These are phyloP conservation scores for Agrochola circellaris DNA, from an alignment of 2,888 invertebrate genomes.

Conservation along the genomic window DNA sequence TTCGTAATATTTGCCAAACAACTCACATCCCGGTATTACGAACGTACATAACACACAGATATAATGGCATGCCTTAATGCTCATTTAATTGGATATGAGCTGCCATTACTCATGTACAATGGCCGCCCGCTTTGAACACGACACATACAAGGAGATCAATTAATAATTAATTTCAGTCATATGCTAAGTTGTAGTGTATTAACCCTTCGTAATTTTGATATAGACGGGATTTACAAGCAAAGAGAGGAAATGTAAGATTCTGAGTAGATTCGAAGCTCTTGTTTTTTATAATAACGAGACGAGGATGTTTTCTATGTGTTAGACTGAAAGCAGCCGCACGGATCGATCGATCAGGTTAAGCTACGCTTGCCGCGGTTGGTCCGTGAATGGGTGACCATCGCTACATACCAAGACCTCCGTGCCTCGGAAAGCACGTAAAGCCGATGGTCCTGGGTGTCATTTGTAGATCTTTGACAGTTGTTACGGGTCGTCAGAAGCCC, in stretches of 20 bases:
- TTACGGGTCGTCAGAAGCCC: too few species aligned
- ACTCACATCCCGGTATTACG: slow-evolving; percentile 44
- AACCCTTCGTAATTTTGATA: slow-evolving; percentile 42
- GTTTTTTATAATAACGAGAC: slow-evolving; percentile 2
- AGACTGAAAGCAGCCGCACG: too few species aligned
- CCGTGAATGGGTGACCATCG: too few species aligned
- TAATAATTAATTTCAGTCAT: slow-evolving; percentile 62
- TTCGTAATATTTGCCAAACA: slow-evolving; percentile 33
- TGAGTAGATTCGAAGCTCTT: neutral
- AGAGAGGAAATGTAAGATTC: slow-evolving; percentile 25
- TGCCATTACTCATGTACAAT: slow-evolving; percentile 73
- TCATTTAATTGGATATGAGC: slow-evolving; percentile 76
- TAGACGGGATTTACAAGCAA: slow-evolving; percentile 32
- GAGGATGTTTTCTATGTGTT: neutral
- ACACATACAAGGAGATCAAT: slow-evolving; percentile 62
- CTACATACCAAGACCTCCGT: too few species aligned
- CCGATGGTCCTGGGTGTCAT: too few species aligned
- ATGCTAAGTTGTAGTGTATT: slow-evolving; percentile 43
- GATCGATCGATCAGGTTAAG: too few species aligned
- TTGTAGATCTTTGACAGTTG: too few species aligned
- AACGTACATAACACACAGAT: slow-evolving; percentile 42
- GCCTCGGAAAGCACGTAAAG: too few species aligned
- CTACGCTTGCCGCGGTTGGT: too few species aligned
- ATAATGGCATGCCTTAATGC: slow-evolving; percentile 65
- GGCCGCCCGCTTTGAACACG: slow-evolving; percentile 64